Evolutionary conservation across 2,888 invertebrate genomes (phyloP), one percentile per base, ranked within the genome.

Genomic region (Oxystoma pomonae): DNA sequence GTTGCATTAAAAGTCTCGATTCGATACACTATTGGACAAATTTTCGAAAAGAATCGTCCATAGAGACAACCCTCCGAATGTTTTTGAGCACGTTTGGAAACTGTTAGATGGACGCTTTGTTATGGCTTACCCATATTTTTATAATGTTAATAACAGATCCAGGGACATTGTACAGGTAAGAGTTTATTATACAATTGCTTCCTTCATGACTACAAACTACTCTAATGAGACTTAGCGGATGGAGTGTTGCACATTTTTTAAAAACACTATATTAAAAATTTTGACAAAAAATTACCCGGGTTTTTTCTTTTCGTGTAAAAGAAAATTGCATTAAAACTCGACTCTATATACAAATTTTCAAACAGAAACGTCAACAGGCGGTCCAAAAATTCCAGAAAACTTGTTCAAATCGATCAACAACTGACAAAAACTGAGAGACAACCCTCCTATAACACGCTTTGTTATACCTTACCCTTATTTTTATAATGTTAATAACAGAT

Each of bases 331-430:
- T n/a, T n/a, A 84, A 20, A 96, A 92, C 72, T 83, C 86, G 1
- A 85, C 90, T 69, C 90, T 93, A 77, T 97, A 97, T 76, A 81
- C 91, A 68, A 96, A 96, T 80, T 94, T 89, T 74, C 95, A 96
- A 0, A 77, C 68, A 19, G 51, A 61, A 19, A 22, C 69, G 3
- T 62, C 57, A 12, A 57, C 66, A 16, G 82, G 58, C 16, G 59
- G 60, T 0, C 82, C 85, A 1, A 86, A 87, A 70, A 82, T 91
- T 50, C 81, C 82, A 0, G 82, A 84, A 1, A 79, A 77, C 0
- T 85, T 87, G 67, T 78, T 87, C 51, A 83, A 85, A 61, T 85
- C 84, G 73, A 78, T 91, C 68, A 76, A 79, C 1, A 78, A 85
- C 63, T 91, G 91, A 60, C 80, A 81, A 57, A 88, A 86, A 70